These are phyloP conservation scores for Pyrocephalus nanus DNA, from an alignment of 2,797 vertebrate species.

Conservation along the genomic window DNA sequence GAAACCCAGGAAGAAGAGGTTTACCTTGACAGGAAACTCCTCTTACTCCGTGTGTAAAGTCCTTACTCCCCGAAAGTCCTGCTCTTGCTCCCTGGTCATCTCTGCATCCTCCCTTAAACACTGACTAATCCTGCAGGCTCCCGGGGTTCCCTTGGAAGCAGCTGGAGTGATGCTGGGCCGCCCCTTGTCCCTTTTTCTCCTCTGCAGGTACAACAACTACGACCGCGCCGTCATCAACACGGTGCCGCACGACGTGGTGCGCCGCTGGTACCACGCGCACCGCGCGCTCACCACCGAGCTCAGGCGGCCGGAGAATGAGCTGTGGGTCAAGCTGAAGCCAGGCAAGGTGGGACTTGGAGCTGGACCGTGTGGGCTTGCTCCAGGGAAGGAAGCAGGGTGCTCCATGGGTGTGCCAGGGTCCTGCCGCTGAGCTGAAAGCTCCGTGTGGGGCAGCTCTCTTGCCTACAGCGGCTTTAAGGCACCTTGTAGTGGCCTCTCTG, in stretches of 20 bases:
- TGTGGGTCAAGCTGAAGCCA: conserved; percentile 93
- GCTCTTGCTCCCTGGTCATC: not conserved
- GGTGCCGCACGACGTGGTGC: conserved; percentile 81
- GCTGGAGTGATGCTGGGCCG: fast-evolving
- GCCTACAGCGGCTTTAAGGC: not conserved
- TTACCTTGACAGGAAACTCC: not conserved
- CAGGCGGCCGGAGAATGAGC: conserved; percentile 87
- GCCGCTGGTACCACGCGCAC: conserved; percentile 88
- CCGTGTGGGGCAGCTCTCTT: not conserved
- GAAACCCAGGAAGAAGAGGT: not conserved
- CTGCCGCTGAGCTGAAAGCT: not conserved
- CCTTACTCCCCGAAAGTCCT: not conserved
- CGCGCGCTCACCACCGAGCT: conserved; percentile 85
- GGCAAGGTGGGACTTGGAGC: conserved; percentile 82
- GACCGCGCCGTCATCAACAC: conserved; percentile 90
- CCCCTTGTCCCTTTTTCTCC: not conserved
- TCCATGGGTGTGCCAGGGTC: fast-evolving
- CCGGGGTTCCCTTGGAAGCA: not conserved
- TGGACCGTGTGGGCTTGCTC: not conserved
- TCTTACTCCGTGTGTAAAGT: not conserved
- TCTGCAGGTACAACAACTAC: conserved; percentile 92
- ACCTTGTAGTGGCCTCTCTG: not conserved
- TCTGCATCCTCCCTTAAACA: not conserved
- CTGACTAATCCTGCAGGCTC: not conserved
- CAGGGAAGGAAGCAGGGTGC: not conserved